A percentile compares a stretch with the other conserved stretches of the same genome.
Evolutionary conservation across 2,113 vertebrate genomes (phyloP).

Genomic region (Plecturocebus donacophilus): DNA sequence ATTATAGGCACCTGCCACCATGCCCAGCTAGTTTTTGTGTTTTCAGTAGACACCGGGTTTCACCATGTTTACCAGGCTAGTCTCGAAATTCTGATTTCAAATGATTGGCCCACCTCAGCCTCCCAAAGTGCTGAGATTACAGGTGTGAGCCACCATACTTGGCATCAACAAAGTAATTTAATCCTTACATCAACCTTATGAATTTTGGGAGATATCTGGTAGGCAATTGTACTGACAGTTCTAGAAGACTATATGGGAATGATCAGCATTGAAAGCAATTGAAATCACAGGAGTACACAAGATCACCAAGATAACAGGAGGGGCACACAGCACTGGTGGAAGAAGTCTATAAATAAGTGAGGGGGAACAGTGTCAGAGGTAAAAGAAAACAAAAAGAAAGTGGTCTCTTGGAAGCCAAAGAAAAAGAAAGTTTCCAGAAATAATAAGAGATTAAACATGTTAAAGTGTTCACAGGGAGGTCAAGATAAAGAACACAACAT

Average conservation of each 20-base stretch:
- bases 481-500: constrained; percentile 17
- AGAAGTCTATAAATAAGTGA: not conserved
- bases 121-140: too few relatives aligned
- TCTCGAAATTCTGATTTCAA: too few relatives aligned
- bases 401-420: not conserved
- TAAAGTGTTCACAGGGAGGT: not conserved
- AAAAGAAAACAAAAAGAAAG: not conserved
- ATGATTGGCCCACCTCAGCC: too few relatives aligned
- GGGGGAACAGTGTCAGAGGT: not conserved
- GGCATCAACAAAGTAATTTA: not conserved
- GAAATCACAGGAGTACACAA: not conserved
- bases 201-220: not conserved
- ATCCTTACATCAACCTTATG: not conserved
- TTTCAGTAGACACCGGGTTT: too few relatives aligned
- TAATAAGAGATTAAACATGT: not conserved
- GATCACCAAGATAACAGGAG: not conserved
- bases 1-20: too few relatives aligned
- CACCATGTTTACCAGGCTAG: too few relatives aligned
- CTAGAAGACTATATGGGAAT: not conserved
- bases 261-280: not conserved
- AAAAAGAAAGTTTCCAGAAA: not conserved
- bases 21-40: too few relatives aligned
- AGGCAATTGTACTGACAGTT: not conserved
- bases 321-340: not conserved
- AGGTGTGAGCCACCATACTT: too few relatives aligned